These are phyloP conservation scores for Tetragnatha versicolor DNA, from an alignment of 1,140 invertebrate species.

Conservation along the genomic window DNA sequence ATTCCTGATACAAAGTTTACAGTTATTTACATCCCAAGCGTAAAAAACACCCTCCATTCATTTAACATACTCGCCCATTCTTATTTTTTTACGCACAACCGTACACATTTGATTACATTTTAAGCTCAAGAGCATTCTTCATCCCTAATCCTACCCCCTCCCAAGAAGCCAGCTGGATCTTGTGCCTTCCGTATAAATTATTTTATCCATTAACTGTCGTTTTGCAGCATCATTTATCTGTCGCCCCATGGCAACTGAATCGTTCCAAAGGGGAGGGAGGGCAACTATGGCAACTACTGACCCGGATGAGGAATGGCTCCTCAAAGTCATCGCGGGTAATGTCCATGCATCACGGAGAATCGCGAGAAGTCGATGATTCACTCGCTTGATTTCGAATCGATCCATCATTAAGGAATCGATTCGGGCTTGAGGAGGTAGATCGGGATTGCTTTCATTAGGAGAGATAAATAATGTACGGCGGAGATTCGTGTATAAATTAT, in stretches of 20 bases:
- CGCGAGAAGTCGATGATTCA: slow-evolving; percentile 11
- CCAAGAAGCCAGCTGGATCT: neutral
- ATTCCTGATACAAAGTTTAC: neutral
- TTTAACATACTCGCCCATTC: too few species aligned
- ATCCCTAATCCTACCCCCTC: neutral
- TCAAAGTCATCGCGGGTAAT: slow-evolving; percentile 24
- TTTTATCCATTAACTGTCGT: slow-evolving; percentile 17
- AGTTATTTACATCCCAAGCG: slow-evolving; percentile 2
- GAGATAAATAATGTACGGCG: too few species aligned
- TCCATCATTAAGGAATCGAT: slow-evolving; percentile 18
- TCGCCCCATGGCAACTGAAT: slow-evolving; percentile 8
- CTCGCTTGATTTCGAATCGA: slow-evolving; percentile 3
- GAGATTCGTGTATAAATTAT: too few species aligned
- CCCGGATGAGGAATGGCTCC: slow-evolving; percentile 7
- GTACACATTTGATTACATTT: too few species aligned
- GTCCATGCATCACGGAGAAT: slow-evolving; percentile 24
- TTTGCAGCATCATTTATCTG: slow-evolving; percentile 13
- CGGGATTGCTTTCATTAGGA: too few species aligned
- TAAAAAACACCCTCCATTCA: too few species aligned
- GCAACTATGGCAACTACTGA: slow-evolving; percentile 24
- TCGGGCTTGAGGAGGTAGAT: too few species aligned
- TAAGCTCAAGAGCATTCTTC: too few species aligned
- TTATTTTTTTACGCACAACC: too few species aligned
- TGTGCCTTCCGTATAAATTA: slow-evolving; percentile 3
- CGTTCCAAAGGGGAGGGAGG: neutral